phyloP scores from a whole-genome alignment of 2,888 invertebrate genomes.

The Erpobdella octoculata region DNA sequence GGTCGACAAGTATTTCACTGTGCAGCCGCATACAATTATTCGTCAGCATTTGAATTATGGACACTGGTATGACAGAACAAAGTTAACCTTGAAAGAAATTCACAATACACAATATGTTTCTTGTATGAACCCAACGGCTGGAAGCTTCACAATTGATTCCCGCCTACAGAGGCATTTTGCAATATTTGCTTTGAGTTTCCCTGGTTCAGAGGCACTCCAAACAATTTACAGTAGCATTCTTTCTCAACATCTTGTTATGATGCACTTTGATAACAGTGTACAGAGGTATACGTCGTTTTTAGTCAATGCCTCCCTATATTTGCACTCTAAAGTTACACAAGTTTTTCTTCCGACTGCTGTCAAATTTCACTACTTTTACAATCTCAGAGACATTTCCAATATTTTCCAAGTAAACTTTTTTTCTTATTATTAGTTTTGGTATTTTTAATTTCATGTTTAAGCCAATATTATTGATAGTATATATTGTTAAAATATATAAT shows the following conservation, averaged over 20 bases:
- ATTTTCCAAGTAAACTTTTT: constrained; percentile 70
- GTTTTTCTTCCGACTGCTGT: constrained; percentile 87
- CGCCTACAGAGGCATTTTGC: constrained; percentile 65
- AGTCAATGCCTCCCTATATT: constrained; percentile 70
- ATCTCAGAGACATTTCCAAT: constrained; percentile 85
- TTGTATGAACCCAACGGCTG: constrained; percentile 96
- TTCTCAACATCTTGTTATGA: constrained; percentile 43
- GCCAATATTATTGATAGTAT: background rate
- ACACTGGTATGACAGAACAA: constrained; percentile 90
- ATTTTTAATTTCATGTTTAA: too few species aligned
- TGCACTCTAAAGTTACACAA: constrained; percentile 77
- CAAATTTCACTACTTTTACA: constrained; percentile 93
- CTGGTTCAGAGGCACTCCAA: constrained; percentile 71
- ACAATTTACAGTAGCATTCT: constrained; percentile 82
- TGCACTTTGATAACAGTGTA: constrained; percentile 56
- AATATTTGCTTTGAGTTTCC: constrained; percentile 63
- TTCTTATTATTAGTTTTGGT: background rate
- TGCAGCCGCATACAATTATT: constrained; percentile 89
- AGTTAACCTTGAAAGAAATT: constrained; percentile 80
- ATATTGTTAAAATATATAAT: background rate
- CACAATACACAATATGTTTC: constrained; percentile 95
- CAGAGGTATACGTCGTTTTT: constrained; percentile 66
- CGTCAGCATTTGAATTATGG: constrained; percentile 89
- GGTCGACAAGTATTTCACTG: constrained; percentile 85
- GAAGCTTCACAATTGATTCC: constrained; percentile 91